Base-by-base conservation (phyloP, 2,113 vertebrate species). In the Glaucidium brasilianum region DNA sequence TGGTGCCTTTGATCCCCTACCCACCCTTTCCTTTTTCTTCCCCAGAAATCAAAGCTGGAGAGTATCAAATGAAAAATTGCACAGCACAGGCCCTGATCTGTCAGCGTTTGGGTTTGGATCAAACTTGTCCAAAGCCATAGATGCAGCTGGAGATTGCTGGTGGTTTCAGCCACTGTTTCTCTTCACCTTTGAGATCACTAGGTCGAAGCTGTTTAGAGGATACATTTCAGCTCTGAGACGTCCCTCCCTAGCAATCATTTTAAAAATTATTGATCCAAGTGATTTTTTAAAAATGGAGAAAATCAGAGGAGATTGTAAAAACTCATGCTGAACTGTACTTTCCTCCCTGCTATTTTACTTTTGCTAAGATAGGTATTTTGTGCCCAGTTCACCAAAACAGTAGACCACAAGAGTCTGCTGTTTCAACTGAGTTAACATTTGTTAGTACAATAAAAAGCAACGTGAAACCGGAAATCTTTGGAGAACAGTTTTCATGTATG, bases 71-170 rank as follows among this genome's bases (percentile, higher is more conserved):
- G 45, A 94, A 96, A 94, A 90, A 89, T 15, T 94, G 58, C 83
- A 81, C 35, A 92, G 84, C 73, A 78, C 92, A 95, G 89, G 95
- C 74, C 95, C 86, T 79, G 95, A 94, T 97, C 80, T 96, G 92
- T 73, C 80, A 94, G 62, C 12, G 7, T 94, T 82, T 90, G 77
- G 50, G 92, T 92, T 91, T 0, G 0, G 84, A 96, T 94, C 86
- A 97, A 94, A 94, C 94, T 97, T 95, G 92, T 96, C 86, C 87
- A 94, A 92, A 94, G 55, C 81, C 87, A 81, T 95, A 78, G 92
- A 90, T 92, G 94, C 92, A 97, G 84, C 91, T 96, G 94, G 84
- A 95, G 92, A 91, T 94, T 95, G 66, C 41, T 92, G 45, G 74
- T 96, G 74, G 89, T 94, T 96, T 90, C 81, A 88, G 90, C 50